Evolutionary conservation across 2,113 vertebrate genomes (phyloP), one percentile per base, ranked within the genome.

Genomic region (Ophthalmolycus amberensis): DNA sequence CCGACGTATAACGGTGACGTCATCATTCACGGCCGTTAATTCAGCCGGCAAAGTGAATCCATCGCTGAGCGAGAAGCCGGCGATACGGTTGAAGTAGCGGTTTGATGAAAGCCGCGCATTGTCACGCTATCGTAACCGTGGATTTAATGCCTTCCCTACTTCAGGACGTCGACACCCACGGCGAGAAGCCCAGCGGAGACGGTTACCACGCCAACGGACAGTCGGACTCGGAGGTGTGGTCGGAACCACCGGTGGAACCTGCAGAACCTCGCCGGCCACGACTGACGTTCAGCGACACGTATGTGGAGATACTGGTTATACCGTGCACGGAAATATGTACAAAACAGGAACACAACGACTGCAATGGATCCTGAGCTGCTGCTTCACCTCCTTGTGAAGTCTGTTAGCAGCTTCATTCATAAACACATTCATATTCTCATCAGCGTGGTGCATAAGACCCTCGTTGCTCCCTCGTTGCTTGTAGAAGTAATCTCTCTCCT

Each of bases 261-360:
- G 72, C 95, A 54, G 97, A 96, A 86, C 90, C 95, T 64, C 94
- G 96, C 79, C 96, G 97, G 93, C 96, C 97, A 29, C 97, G 95
- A 87, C 96, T 99, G 88, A 94, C 95, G 3, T 98, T 99, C 79
- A 97, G 96, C 91, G 97, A 98, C 94, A 96, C 94, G 98, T 99
- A 95, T 75, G 97, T 97, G 84, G 27, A 80, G 48, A 64, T 1
- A 29, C 12, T n/a, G 10, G 20, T 3, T 16, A 46, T 0, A 38
- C 25, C 7, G 62, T 0, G 42, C 22, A 59, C 29, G 8, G 22
- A 14, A 9, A 10, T 6, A n/a, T 12, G 9, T 10, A 52, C 48
- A 4, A 16, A 50, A 5, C 1, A 8, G 1, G 5, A 40, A 4
- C 46, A 50, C 5, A 6, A 8, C 1, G 5, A 40, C 6, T 66